Base-by-base conservation (phyloP, 2,113 vertebrate genomes). In the Caloenas nicobarica region DNA sequence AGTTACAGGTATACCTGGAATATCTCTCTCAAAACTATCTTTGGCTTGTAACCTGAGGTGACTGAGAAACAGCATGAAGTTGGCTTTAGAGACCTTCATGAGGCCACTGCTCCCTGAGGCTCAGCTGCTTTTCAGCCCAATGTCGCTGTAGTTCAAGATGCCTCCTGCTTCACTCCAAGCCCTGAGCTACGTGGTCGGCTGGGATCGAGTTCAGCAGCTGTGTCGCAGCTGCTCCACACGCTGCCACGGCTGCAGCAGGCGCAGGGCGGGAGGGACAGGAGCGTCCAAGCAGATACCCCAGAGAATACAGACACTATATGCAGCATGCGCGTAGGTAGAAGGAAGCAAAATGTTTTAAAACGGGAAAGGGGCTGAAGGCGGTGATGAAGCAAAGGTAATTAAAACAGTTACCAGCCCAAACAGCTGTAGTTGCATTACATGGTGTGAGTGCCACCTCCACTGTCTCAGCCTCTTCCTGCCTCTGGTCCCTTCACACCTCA, bases 391-490 rank as follows among this genome's bases (percentile, higher is more conserved):
- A 79, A 44, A 78, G 17, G 9, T 16, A 33, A 72, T 36, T 26
- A 14, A 76, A 76, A 42, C 1, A 14, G 28, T 6, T 28, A 58
- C 42, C 40, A 40, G 42, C 16, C 34, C 46, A 6, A 5, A 26
- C 40, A 62, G 29, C 61, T 60, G 34, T 29, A 26, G 61, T 5
- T 65, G 65, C 42, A 56, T 78, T 74, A 46, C 16, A 1, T 6
- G 46, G 6, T 21, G 60, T 46, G 70, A 34, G 16, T 26, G 61
- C 53, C 91, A 65, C 40, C 38, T 16, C 26, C 34, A 4, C 71
- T 33, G 42, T 28, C 44, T 56, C 11, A 44, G 77, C 64, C 58
- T 87, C 90, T 91, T 92, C 64, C 86, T 93, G 88, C n/a, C 65
- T 40, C 34, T 60, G 19, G 16, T 56, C 31, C 79, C 60, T 89